Base-by-base conservation (phyloP, 2,888 invertebrate genomes). In the Mayetiola destructor region DNA sequence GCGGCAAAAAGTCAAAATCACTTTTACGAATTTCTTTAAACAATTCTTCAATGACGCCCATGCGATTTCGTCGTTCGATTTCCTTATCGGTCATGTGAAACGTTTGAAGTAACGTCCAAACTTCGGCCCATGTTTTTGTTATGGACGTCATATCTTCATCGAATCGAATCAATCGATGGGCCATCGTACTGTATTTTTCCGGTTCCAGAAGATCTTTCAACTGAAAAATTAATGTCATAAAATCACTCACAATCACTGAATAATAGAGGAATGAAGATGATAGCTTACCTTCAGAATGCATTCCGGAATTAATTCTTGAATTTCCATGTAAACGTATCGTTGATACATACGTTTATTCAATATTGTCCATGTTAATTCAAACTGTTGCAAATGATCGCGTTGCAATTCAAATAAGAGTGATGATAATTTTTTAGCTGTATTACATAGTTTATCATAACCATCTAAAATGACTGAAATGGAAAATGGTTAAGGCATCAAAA, bases 331-430 rank as follows among this genome's bases (percentile, higher is more conserved):
- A 59, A 72, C 70, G 64, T 69, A 70, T 59, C 70, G 69, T 59
- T 82, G 81, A 70, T 82, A 84, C 63, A 84, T 73, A 62, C 80
- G 78, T 66, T 82, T 81, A 68, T 82, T 82, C 60, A 83, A 74
- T 63, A 80, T 71, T 64, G 78, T 78, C 84, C 84, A 84, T 1
- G 80, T 80, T 42, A 84, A 73, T 62, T 78, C 77, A 64, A 82
- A 82, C 64, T 77, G 77, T 60, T 76, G 75, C 60, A 84, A 68
- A 66, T 82, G 80, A 62, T 77, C 76, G 55, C 73, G 73, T 68
- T 82, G 80, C 64, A 84, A 71, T 56, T 80, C 79, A 64, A 77
- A 76, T 39, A 84, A 70, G 63, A 80, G 73, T 53, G 78, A 75
- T 21, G 79, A 74, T 62, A 81, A 75, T 61, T 77, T 75, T 60